Evolutionary conservation across 2,888 invertebrate genomes (phyloP).

Genomic region (Cerastis leucographa): DNA sequence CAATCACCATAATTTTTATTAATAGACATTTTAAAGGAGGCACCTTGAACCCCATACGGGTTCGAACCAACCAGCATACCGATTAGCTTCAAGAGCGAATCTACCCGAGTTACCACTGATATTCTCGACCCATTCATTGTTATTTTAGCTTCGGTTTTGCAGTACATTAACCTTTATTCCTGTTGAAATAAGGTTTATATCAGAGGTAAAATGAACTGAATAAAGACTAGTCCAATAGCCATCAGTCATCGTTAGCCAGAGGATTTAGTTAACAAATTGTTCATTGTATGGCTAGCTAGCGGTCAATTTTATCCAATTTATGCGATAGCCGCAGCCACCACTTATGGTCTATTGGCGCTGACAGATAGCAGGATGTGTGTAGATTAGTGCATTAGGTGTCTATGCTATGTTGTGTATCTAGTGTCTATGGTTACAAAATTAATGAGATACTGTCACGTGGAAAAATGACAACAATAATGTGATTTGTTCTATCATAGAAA

Average conservation of each 20-base stretch:
- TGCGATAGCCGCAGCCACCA: slow-evolving; percentile 73
- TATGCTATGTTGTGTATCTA: slow-evolving; percentile 44
- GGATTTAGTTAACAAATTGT: slow-evolving; percentile 76
- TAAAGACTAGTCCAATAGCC: slow-evolving; percentile 41
- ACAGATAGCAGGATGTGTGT: slow-evolving; percentile 80
- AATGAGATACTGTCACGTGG: slow-evolving; percentile 1
- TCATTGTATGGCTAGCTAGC: slow-evolving; percentile 65
- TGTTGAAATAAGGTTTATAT: neutral
- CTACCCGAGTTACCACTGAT: slow-evolving; percentile 20
- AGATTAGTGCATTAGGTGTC: slow-evolving; percentile 75
- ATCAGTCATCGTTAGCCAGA: slow-evolving; percentile 81
- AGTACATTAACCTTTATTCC: neutral
- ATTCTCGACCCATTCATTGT: slow-evolving; percentile 9
- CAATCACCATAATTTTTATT: slow-evolving; percentile 43
- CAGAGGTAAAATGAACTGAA: neutral
- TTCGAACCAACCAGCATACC: slow-evolving; percentile 37
- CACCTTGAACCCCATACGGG: slow-evolving; percentile 35
- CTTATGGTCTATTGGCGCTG: slow-evolving; percentile 80
- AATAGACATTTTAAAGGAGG: slow-evolving; percentile 18
- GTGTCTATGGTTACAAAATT: slow-evolving; percentile 30
- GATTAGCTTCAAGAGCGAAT: slow-evolving; percentile 44
- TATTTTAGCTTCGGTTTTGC: neutral
- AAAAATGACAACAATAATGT: neutral
- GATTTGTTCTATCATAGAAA: neutral
- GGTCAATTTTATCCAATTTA: slow-evolving; percentile 88